These are phyloP conservation scores for Glandiceps talaboti DNA, from an alignment of 53 echinoderm and acorn worm genomes.

Conservation along the genomic window DNA sequence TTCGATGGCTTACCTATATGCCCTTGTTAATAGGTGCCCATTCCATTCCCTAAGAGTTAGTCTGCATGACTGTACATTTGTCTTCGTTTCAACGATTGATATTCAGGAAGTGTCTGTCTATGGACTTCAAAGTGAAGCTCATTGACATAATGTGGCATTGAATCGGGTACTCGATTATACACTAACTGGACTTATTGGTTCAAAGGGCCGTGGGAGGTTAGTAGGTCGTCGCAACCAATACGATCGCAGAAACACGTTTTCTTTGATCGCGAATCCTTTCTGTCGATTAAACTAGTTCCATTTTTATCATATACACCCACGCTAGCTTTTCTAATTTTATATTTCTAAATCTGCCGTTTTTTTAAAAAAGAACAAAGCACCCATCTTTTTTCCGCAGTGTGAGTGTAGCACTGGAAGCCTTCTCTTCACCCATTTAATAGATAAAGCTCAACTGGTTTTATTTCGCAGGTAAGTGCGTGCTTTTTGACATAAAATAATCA, in stretches of 20 bases:
- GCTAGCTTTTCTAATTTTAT: not conserved
- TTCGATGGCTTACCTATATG: not conserved
- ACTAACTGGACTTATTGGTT: not conserved
- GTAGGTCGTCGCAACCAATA: not conserved
- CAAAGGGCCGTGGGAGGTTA: not conserved
- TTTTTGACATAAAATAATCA: too few relatives aligned
- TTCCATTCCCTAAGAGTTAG: not conserved
- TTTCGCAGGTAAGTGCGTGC: too few relatives aligned
- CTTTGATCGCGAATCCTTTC: not conserved
- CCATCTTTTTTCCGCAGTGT: not conserved
- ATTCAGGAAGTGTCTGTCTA: not conserved
- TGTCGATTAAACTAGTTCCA: not conserved
- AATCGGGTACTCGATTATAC: not conserved
- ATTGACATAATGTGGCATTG: not conserved
- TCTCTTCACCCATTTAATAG: not conserved
- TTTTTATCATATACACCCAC: not conserved
- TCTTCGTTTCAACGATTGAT: not conserved
- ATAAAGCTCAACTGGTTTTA: too few relatives aligned
- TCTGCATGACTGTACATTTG: not conserved
- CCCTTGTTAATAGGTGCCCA: not conserved
- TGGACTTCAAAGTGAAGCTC: not conserved
- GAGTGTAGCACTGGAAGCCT: not conserved
- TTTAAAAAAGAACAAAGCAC: not conserved
- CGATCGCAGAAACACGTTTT: not conserved
- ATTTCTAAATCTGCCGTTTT: not conserved